Conservation (phyloP, 2,888 invertebrate species). For the Nowickia ferox region DNA sequence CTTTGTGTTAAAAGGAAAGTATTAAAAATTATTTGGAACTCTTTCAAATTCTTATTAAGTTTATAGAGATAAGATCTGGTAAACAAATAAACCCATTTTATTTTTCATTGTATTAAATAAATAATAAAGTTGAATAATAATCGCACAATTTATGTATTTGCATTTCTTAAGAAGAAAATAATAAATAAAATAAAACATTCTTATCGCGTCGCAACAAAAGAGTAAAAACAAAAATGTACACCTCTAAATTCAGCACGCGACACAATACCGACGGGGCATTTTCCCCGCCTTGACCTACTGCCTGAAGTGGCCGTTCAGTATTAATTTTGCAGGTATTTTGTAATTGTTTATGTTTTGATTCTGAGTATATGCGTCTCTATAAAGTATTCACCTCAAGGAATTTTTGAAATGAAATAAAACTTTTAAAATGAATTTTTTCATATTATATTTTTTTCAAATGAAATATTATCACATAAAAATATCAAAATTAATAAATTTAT, state of each 20-base stretch:
- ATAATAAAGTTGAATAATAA: conserved; percentile 19
- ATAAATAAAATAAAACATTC: conserved; percentile 30
- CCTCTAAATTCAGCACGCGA: conserved; percentile 57
- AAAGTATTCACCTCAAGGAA: too few relatives aligned
- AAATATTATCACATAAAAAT: too few relatives aligned
- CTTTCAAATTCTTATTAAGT: not conserved
- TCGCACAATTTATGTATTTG: conserved; percentile 9
- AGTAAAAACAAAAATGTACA: conserved; percentile 27
- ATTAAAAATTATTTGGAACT: conserved; percentile 2
- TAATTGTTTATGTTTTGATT: not conserved
- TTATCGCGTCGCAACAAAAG: conserved; percentile 51
- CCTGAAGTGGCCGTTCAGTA: not conserved
- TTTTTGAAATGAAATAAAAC: too few relatives aligned
- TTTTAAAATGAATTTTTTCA: too few relatives aligned
- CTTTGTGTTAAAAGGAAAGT: not conserved
- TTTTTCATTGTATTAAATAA: conserved; percentile 35
- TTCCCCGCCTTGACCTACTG: conserved; percentile 14
- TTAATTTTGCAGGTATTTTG: not conserved
- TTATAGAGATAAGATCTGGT: conserved; percentile 10
- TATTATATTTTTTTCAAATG: too few relatives aligned
- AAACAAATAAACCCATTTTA: conserved; percentile 54
- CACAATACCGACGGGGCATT: conserved; percentile 50
- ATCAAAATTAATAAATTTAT: too few relatives aligned
- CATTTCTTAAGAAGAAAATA: conserved; percentile 46
- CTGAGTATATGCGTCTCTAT: too few relatives aligned